Percentiles rank a stretch among this genome's conserved stretches.
These are phyloP conservation scores for Myiotriccus ornatus DNA, from an alignment of 2,797 vertebrate genomes.

Conservation along the genomic window DNA sequence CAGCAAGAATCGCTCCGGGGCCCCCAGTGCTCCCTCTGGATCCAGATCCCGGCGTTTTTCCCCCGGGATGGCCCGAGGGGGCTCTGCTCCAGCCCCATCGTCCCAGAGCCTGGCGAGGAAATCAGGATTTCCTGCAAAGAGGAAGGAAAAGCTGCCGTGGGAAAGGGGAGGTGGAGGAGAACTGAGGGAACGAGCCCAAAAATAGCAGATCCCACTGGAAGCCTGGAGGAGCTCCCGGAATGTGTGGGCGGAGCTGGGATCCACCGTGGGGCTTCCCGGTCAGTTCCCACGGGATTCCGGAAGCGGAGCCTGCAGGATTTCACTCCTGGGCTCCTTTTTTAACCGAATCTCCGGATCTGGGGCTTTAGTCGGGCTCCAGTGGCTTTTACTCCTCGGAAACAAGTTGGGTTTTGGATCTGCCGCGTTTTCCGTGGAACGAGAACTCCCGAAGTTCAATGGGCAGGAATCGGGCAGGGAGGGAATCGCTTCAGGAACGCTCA, in stretches of 20 bases:
- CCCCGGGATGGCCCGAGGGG: neutral
- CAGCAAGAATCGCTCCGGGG: neutral
- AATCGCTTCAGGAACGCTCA: fast-evolving
- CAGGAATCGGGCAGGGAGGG: neutral
- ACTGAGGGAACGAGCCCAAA: fast-evolving
- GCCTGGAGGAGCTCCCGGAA: neutral
- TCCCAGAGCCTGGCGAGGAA: fast-evolving
- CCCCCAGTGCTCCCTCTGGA: fast-evolving
- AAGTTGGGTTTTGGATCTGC: neutral
- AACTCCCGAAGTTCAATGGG: fast-evolving
- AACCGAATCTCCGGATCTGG: neutral
- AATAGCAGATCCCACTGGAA: fast-evolving
- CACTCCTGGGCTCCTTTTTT: neutral
- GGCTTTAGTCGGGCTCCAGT: neutral
- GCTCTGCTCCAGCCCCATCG: neutral
- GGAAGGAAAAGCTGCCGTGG: neutral
- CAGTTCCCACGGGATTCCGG: fast-evolving
- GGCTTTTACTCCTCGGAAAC: neutral
- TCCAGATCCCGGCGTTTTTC: neutral
- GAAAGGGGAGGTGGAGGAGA: neutral
- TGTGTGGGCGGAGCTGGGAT: neutral
- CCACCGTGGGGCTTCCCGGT: fast-evolving
- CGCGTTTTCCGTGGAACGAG: neutral
- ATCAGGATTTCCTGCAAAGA: fast-evolving
- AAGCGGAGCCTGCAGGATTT: fast-evolving